Conservation (phyloP, 1,140 invertebrate species). For the Homalodisca vitripennis region DNA sequence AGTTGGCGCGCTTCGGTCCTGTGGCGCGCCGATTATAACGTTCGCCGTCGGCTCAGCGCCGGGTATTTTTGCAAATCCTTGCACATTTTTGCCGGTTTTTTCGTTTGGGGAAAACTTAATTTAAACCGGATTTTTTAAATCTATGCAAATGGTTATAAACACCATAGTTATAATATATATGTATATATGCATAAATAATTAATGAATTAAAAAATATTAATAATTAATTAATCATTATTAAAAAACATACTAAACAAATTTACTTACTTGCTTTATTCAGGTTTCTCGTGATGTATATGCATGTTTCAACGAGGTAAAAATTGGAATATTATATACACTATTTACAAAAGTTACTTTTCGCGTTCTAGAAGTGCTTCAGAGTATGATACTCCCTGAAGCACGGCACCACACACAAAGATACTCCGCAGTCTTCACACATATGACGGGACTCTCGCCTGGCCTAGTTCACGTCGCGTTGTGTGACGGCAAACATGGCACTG, state of each 20-base stretch:
- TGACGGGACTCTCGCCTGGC: slow-evolving; percentile 11
- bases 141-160: not conserved
- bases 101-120: not conserved
- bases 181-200: not conserved
- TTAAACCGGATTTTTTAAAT: not conserved
- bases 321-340: not conserved
- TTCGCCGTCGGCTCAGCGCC: too few relatives aligned
- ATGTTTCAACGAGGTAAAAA: not conserved
- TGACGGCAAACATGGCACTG: not conserved
- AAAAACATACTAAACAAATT: not conserved
- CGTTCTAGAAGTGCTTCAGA: slow-evolving; percentile 1
- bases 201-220: not conserved
- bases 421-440: slow-evolving; percentile 21
- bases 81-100: not conserved
- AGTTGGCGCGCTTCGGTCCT: not conserved
- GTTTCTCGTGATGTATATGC: not conserved
- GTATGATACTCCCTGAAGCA: slow-evolving; percentile 29
- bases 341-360: not conserved
- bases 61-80: not conserved
- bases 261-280: not conserved
- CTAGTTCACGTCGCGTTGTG: not conserved
- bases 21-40: too few relatives aligned
- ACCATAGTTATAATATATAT: not conserved
- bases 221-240: not conserved
- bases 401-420: slow-evolving; percentile 17